Evolutionary conservation across 2,888 invertebrate species (phyloP), one percentile per base, ranked within the genome.

Genomic region (Dascillus cervinus): DNA sequence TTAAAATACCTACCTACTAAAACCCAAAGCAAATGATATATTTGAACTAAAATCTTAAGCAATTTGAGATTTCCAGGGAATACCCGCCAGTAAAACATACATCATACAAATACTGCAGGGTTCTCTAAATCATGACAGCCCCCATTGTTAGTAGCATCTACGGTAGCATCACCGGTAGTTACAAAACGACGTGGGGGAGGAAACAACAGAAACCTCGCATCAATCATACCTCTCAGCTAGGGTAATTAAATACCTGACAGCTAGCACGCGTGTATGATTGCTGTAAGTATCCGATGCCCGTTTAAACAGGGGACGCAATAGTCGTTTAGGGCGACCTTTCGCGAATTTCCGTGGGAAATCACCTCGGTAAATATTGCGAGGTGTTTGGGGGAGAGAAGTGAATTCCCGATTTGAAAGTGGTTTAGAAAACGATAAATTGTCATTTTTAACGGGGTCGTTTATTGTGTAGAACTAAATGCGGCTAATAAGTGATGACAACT

Each of bases 181-280:
- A 38, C 35, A 36, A 33, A 34, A 36, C 33, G 26, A 22, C 21
- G 13, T 34, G 30, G 26, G 32, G 41, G 38, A 30, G 29, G 25
- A 38, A 34, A 28, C 28, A 37, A 31, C 22, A 28, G 28, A 24
- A 29, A 11, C 17, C 25, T 38, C 31, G 25, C 38, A 42, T 42
- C 42, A 36, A 42, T 42, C 42, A 42, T 37, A 34, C 25, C 42
- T 29, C 29, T 37, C 32, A 39, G 32, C 29, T 34, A 31, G 31
- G 41, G 39, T 39, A 39, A 42, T 42, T 42, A 42, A 39, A 42
- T 34, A 32, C 41, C 14, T 28, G 35, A 32, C 35, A 39, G 33
- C 34, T 29, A 39, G 31, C 41, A 41, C 41, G 41, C 38, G 41
- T 28, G 33, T 41, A 31, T 8, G 23, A 24, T 29, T 15, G 29